Base-by-base conservation (phyloP, 2,113 vertebrate species). In the Gallinago paraguaiae region DNA sequence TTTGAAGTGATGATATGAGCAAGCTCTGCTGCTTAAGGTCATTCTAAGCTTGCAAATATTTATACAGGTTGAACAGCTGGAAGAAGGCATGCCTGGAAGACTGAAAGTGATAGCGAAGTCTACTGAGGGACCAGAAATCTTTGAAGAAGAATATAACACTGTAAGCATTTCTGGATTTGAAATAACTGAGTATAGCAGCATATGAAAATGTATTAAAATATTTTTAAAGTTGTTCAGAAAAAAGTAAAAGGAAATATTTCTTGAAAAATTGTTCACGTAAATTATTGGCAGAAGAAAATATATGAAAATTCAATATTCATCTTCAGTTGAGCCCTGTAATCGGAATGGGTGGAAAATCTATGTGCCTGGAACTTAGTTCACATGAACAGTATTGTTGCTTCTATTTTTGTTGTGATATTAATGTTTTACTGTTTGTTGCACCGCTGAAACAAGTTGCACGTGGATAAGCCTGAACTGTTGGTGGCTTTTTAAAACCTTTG, bases 131-230 rank as follows among this genome's bases (percentile, higher is more conserved):
- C 61, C 96, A 3, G 98, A 99, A 83, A 43, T 98, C 37, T 77
- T 98, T 14, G 98, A 99, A 97, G 99, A 92, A 23, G 98, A 99
- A 61, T 99, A 98, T 88, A 99, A 99, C 95, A 99, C 99, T 20
- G 99, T 99, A 97, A 95, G 99, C 82, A 28, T 61, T 72, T 70
- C 60, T 80, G 28, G 18, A 51, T 68, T 82, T 68, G 23, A 77
- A 79, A 45, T 69, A 46, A 78, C 31, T 51, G 15, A 28, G 17
- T n/a, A 18, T 13, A 31, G 13, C 27, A 59, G 10, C 35, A 56
- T 6, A 2, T 37, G 7, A 61, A 57, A 54, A 39, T 63, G 6
- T 59, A 43, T 23, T 59, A 14, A 79, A 86, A 48, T 37, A 24
- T 2, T 48, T 67, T 6, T 35, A 10, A 65, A 84, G 20, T 11